phyloP scores from a whole-genome alignment of 2,888 invertebrate genomes.

The Drosophila subquinaria region DNA sequence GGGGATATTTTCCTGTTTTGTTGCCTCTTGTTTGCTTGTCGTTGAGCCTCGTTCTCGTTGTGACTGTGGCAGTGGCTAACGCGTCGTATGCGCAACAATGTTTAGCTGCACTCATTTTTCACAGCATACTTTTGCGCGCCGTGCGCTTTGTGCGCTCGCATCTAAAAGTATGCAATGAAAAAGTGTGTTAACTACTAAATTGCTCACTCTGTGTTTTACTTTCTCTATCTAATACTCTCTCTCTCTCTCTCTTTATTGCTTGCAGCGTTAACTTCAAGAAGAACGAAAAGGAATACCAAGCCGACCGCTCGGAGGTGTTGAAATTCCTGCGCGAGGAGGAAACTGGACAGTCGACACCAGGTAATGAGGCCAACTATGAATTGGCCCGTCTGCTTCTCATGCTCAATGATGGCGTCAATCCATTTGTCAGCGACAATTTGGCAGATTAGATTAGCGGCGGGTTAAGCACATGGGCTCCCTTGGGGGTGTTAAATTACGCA shows the following conservation, averaged over 20 bases:
- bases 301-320: slow-evolving; percentile 95
- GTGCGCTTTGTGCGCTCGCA: slow-evolving; percentile 22
- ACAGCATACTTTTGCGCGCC: slow-evolving; percentile 63
- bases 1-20: slow-evolving; percentile 56
- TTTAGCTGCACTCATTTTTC: slow-evolving; percentile 51
- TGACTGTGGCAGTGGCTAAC: slow-evolving; percentile 28
- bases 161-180: slow-evolving; percentile 63
- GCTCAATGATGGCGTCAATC: slow-evolving; percentile 81
- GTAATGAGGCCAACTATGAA: slow-evolving; percentile 86
- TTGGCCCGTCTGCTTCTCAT: slow-evolving; percentile 81
- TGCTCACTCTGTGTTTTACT: slow-evolving; percentile 5
- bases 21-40: slow-evolving; percentile 11
- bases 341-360: slow-evolving; percentile 90
- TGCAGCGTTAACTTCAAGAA: slow-evolving; percentile 97
- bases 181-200: slow-evolving; percentile 21
- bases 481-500: slow-evolving; percentile 38
- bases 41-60: slow-evolving; percentile 19
- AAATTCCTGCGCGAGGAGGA: slow-evolving; percentile 96
- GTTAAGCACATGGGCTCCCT: background rate
- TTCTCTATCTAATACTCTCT: background rate
- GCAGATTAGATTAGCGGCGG: slow-evolving; percentile 56
- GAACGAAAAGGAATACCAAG: slow-evolving; percentile 95
- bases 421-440: slow-evolving; percentile 76
- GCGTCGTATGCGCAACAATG: slow-evolving; percentile 65
- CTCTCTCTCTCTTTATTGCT: background rate